phyloP scores from a whole-genome alignment of 2,888 invertebrate genomes.

The Hypercompe scribonia region DNA sequence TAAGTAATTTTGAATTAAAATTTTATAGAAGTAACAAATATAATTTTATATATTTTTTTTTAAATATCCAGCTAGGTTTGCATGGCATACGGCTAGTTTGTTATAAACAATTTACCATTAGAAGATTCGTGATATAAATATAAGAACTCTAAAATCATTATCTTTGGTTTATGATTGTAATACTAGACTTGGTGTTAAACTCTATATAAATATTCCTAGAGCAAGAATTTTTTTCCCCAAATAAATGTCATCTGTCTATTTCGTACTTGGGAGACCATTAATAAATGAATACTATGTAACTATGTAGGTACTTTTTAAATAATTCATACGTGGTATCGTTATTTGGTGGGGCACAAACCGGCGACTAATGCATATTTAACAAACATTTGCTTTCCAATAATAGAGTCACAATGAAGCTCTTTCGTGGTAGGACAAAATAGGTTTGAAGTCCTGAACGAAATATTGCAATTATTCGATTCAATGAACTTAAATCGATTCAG shows the following conservation, averaged over 20 bases:
- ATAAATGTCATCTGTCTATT: constrained; percentile 29
- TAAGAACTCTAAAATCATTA: neutral
- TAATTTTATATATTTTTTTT: no score
- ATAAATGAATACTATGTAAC: constrained; percentile 58
- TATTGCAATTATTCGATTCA: constrained; percentile 77
- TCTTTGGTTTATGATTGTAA: neutral
- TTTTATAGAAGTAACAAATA: no score
- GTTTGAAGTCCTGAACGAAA: constrained; percentile 65
- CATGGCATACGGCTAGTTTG: neutral
- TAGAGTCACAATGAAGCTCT: constrained; percentile 65
- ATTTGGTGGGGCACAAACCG: constrained; percentile 58
- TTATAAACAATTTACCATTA: no score
- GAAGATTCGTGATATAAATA: no score
- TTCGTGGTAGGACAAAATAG: constrained; percentile 63
- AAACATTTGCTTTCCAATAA: constrained; percentile 60
- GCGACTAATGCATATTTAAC: constrained; percentile 71
- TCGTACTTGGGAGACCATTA: constrained; percentile 40
- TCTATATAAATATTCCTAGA: constrained; percentile 6
- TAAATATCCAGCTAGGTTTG: neutral
- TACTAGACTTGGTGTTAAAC: neutral
- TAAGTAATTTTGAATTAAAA: neutral
- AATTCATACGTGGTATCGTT: constrained; percentile 64
- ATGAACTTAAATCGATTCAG: constrained; percentile 76
- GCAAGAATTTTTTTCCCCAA: constrained; percentile 18
- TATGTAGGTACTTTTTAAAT: constrained; percentile 58